Base-by-base conservation (phyloP, 2,888 invertebrate genomes). In the Lymantria dispar region DNA sequence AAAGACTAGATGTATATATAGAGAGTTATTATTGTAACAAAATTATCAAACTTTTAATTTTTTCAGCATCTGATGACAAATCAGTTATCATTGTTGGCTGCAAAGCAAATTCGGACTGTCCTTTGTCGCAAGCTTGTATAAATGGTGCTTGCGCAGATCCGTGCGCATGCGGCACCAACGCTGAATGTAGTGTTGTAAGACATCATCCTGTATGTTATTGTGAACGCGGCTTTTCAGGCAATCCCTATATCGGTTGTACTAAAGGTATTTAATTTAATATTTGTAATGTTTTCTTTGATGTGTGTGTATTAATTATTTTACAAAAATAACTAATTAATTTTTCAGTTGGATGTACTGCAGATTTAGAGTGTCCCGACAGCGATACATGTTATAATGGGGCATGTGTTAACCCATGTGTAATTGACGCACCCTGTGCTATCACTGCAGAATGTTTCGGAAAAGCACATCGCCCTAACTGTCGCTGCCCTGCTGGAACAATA, bases 171-270 rank as follows among this genome's bases (percentile, higher is more conserved):
- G 98, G 97, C 44, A 91, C 94, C 1, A 94, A 96, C 73, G 95
- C 98, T 7, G 95, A 96, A 64, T 98, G 98, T 77, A 92, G 92
- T 53, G 96, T 98, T 10, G 90, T 94, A 47, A 94, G 96, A 80
- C 98, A 98, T 77, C 96, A 96, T 83, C 96, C 97, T 12, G 94
- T 96, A 12, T 98, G 98, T 78, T 94, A 93, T 69, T 98, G 98
- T 78, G 93, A 93, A 71, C 93, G 94, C 37, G 97, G 96, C 45
- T 97, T 94, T 80, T 96, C 96, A 39, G 98, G 97, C 73, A 96
- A 97, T 82, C 96, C 97, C 14, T 96, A 96, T 83, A 92, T 92
- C 49, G 96, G 96, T 45, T 98, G 98, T 74, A 90, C 93, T 29
- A 95, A 96, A 92, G 92, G 94, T 94, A 91, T 15, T 11, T 14